A percentile compares a stretch with the other conserved stretches of the same genome.
Evolutionary conservation across 2,797 vertebrate species (phyloP).

Genomic region (Pyrocephalus nanus): DNA sequence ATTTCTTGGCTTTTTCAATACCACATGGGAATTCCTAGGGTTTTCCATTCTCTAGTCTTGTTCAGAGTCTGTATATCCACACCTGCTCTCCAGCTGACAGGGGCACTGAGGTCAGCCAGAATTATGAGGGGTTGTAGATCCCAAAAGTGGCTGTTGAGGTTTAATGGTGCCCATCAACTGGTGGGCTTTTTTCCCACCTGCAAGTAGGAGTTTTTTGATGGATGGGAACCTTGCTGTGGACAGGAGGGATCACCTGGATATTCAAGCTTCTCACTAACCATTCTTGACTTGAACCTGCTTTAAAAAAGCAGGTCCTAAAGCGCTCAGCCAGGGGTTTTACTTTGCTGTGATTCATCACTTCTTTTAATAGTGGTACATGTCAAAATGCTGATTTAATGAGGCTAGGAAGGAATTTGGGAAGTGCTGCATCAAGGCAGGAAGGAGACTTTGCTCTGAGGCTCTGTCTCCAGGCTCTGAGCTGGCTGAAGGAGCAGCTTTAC

Average conservation of each 20-base stretch:
- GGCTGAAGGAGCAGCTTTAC: neutral
- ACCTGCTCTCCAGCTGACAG: neutral
- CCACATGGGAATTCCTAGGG: neutral
- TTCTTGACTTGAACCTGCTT: neutral
- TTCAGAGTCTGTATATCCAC: neutral
- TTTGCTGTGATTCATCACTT: neutral
- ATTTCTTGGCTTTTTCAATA: neutral
- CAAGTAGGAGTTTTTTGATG: neutral
- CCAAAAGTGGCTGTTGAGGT: neutral
- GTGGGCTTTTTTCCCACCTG: neutral
- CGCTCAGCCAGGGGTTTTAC: neutral
- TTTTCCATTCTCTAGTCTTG: neutral
- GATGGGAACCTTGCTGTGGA: neutral
- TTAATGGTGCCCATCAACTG: neutral
- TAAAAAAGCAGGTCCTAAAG: neutral
- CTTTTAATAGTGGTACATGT: neutral
- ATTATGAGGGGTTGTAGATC: neutral
- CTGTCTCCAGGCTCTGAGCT: neutral
- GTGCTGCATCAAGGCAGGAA: rapidly evolving
- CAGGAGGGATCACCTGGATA: neutral
- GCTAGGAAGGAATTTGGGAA: neutral
- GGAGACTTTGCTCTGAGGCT: rapidly evolving
- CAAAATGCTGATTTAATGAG: neutral
- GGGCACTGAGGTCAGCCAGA: neutral
- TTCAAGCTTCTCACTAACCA: neutral